Percentiles rank a stretch among this genome's conserved stretches.
phyloP scores from a whole-genome alignment of 2,797 vertebrate genomes.

The Catamblyrhynchus diadema region DNA sequence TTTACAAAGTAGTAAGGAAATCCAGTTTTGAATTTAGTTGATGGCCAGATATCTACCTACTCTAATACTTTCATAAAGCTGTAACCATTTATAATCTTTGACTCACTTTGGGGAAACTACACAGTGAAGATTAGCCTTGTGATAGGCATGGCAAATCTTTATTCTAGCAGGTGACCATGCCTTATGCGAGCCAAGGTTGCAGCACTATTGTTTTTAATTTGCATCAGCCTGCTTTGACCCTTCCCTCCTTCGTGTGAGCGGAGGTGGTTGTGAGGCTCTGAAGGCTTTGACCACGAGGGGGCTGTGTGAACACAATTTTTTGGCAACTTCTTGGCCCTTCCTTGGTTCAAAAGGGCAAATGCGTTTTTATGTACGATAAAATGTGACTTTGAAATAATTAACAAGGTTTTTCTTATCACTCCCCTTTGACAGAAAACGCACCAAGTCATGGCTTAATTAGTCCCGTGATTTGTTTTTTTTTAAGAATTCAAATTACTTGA shows the following conservation, averaged over 20 bases:
- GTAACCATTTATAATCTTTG: not conserved
- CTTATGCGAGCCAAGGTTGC: not conserved
- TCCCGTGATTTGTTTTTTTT: not conserved
- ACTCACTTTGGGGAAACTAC: not conserved
- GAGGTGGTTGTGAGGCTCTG: not conserved
- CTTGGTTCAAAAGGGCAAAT: constrained; percentile 68
- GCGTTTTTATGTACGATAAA: constrained; percentile 15
- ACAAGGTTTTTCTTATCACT: constrained; percentile 38
- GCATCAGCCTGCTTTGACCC: not conserved
- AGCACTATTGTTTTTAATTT: not conserved
- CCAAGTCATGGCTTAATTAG: constrained; percentile 41
- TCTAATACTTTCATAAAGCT: not conserved
- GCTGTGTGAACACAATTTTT: constrained; percentile 67
- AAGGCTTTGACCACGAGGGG: constrained; percentile 61
- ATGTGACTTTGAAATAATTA: constrained; percentile 58
- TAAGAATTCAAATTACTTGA: constrained; percentile 4
- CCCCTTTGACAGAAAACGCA: constrained; percentile 30
- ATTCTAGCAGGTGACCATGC: not conserved
- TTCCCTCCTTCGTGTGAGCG: not conserved
- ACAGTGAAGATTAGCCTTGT: not conserved
- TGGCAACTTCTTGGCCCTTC: constrained; percentile 62
- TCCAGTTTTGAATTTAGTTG: not conserved
- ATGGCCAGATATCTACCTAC: not conserved
- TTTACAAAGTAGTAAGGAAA: not conserved
- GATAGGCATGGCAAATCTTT: not conserved